Evolutionary conservation across 2,888 invertebrate genomes (phyloP), one percentile per base, ranked within the genome.

Genomic region (Phymatocera aterrima): DNA sequence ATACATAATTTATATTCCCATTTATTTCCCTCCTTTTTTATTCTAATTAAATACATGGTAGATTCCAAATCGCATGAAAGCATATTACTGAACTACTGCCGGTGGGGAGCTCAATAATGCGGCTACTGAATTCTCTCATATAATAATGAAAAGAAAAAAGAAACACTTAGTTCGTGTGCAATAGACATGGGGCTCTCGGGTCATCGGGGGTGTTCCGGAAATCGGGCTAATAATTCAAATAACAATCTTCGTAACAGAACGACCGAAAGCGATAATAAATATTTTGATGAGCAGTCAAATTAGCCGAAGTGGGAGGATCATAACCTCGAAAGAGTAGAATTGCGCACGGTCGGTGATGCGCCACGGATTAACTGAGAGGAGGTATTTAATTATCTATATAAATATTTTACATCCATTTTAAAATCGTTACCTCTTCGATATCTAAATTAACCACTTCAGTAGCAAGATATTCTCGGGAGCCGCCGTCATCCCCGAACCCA

Each of bases 401-500:
- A 18, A 34, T 31, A 51, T 5, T 72, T 8, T 72, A 3, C 24
- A 0, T 6, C 34, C 12, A 6, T 31, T 72, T 18, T 31, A 34
- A 43, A 72, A 10, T 40, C 80, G 80, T 78, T 91, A 94, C 95
- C 92, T 95, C 95, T 88, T 95, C 95, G 82, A 95, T 93, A 88
- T 95, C 95, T 83, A 95, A 91, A 88, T 93, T 94, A 80, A 94
- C 86, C 2, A 92, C 90, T 80, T 92, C 92, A 21, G 90, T 89
- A 79, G 92, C 91, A 82, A 95, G 91, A 89, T 94, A 94, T 86
- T 94, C 95, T 77, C 94, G 93, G 68, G 95, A 95, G 83, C 94
- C 95, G 80, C 94, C 91, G 87, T 95, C 94, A 51, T 93, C 93
- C 87, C 93, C 93, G 84, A 94, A 87, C 80, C 88, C 90, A 87